Evolutionary conservation across 1,140 invertebrate genomes (phyloP).

Genomic region (Drosophila arawakana): DNA sequence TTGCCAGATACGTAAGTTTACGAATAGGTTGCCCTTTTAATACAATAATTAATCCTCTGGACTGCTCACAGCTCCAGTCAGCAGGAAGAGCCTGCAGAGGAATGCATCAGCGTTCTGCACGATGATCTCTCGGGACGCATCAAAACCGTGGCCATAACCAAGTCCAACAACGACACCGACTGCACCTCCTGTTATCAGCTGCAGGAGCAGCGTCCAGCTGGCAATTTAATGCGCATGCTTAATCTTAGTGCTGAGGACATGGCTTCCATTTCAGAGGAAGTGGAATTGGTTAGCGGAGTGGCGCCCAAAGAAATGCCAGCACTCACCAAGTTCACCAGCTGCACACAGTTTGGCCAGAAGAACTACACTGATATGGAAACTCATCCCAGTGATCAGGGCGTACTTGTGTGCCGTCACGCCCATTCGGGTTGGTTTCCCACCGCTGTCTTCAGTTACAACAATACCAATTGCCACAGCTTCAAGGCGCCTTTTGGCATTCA

Average conservation of each 20-base stretch:
- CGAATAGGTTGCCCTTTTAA: not conserved
- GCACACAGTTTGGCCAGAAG: slow-evolving; percentile 70
- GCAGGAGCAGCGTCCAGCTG: slow-evolving; percentile 62
- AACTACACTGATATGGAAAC: slow-evolving; percentile 32
- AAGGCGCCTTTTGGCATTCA: slow-evolving; percentile 61
- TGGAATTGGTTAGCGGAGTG: slow-evolving; percentile 57
- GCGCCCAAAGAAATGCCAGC: slow-evolving; percentile 41
- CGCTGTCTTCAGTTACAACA: slow-evolving; percentile 72
- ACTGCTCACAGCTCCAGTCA: slow-evolving; percentile 13
- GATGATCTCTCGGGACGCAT: slow-evolving; percentile 68
- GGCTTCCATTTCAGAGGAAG: slow-evolving; percentile 73
- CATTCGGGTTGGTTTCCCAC: slow-evolving; percentile 76
- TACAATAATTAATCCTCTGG: not conserved
- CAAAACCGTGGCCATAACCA: slow-evolving; percentile 63
- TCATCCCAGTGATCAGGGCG: slow-evolving; percentile 72
- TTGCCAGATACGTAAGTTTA: slow-evolving; percentile 64
- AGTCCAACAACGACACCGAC: slow-evolving; percentile 27
- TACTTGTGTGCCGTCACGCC: slow-evolving; percentile 70
- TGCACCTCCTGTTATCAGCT: slow-evolving; percentile 70
- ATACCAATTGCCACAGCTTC: slow-evolving; percentile 76
- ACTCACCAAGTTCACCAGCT: slow-evolving; percentile 71
- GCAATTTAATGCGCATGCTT: slow-evolving; percentile 60
- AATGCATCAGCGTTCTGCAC: slow-evolving; percentile 78
- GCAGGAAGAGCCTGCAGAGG: slow-evolving; percentile 11
- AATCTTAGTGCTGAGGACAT: slow-evolving; percentile 74